A percentile compares a stretch with the other conserved stretches of the same genome.
These are phyloP conservation scores for Zophobas atratus DNA, from an alignment of 1,140 invertebrate species.

Conservation along the genomic window DNA sequence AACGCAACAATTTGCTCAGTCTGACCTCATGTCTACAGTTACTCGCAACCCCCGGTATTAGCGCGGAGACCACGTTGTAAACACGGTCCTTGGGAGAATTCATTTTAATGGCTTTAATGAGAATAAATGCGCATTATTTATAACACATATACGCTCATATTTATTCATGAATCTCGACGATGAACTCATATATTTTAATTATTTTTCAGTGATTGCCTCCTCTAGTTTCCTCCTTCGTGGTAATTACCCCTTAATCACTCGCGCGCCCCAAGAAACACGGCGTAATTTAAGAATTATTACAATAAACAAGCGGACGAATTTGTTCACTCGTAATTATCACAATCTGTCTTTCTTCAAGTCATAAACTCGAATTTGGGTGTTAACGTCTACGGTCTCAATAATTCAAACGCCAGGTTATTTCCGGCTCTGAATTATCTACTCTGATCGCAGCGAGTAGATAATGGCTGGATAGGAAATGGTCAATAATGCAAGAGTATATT, in stretches of 20 bases:
- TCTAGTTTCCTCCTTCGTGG: slow-evolving; percentile 12
- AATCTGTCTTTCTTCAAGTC: not conserved
- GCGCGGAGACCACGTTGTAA: slow-evolving; percentile 17
- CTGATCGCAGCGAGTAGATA: slow-evolving; percentile 15
- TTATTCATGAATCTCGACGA: slow-evolving; percentile 19
- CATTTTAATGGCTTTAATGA: slow-evolving; percentile 31
- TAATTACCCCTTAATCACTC: slow-evolving; percentile 18
- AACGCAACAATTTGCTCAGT: slow-evolving; percentile 24
- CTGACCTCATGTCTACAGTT: slow-evolving; percentile 13
- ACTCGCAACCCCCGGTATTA: slow-evolving; percentile 23
- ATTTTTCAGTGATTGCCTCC: slow-evolving; percentile 34
- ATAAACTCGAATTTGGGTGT: not conserved
- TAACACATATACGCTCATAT: slow-evolving; percentile 29
- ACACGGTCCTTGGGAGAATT: slow-evolving; percentile 33
- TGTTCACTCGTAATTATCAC: not conserved
- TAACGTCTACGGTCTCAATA: not conserved
- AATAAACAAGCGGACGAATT: slow-evolving; percentile 3
- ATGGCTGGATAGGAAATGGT: slow-evolving; percentile 21
- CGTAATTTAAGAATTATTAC: slow-evolving; percentile 19
- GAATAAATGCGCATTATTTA: slow-evolving; percentile 34
- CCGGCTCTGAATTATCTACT: slow-evolving; percentile 4
- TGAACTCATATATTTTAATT: slow-evolving; percentile 34
- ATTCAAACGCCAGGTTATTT: slow-evolving; percentile 2
- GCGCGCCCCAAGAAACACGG: not conserved
- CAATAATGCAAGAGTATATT: slow-evolving; percentile 22